These are phyloP conservation scores for Gisinianus flammeolus DNA, from an alignment of 2,888 invertebrate species.

Conservation along the genomic window DNA sequence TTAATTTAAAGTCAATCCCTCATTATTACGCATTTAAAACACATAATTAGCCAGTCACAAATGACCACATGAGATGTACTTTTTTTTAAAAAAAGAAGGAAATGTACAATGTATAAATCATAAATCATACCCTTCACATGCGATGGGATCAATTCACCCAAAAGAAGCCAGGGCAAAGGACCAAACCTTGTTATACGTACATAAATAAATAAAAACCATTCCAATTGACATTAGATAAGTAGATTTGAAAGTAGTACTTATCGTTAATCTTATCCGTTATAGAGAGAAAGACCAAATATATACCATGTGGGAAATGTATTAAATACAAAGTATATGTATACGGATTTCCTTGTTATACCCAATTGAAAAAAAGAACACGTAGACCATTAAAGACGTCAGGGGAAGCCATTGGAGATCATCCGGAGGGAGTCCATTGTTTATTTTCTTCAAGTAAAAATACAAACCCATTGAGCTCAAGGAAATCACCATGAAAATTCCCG, in stretches of 20 bases:
- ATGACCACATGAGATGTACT: too few relatives aligned
- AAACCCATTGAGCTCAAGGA: conserved; percentile 10
- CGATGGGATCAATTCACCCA: conserved; percentile 52
- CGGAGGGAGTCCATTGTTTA: neutral
- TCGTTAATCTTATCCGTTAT: too few relatives aligned
- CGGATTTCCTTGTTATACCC: neutral
- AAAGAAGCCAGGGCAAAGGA: neutral
- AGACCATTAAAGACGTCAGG: neutral
- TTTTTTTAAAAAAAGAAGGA: neutral
- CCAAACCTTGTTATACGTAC: conserved; percentile 4
- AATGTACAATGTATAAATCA: neutral
- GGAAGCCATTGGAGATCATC: conserved; percentile 18
- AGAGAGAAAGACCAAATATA: too few relatives aligned
- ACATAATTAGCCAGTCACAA: too few relatives aligned
- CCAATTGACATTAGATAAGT: too few relatives aligned
- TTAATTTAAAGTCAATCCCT: too few relatives aligned
- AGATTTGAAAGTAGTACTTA: too few relatives aligned
- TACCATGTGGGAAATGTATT: too few relatives aligned
- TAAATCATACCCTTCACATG: conserved; percentile 52
- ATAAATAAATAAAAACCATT: too few relatives aligned
- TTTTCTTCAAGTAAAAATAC: conserved; percentile 24
- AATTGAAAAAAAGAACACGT: conserved; percentile 3
- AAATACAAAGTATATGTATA: neutral
- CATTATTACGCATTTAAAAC: too few relatives aligned
- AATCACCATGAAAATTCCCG: conserved; percentile 10